Conservation (phyloP, 2,113 vertebrate species). For the Trichomycterus rosablanca region DNA sequence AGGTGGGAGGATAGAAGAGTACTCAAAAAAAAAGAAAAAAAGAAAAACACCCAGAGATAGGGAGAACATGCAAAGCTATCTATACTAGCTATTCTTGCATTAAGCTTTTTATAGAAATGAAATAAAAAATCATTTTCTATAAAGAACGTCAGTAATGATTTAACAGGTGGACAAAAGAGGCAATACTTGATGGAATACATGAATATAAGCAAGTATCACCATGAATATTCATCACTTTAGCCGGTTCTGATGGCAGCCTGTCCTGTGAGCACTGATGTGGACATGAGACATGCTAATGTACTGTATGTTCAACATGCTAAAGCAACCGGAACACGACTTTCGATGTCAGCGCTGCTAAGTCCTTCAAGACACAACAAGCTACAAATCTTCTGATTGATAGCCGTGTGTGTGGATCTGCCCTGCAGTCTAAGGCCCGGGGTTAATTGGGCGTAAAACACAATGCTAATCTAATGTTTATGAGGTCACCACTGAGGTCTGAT, state of each 20-base stretch:
- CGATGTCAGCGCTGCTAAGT: slow-evolving; percentile 36
- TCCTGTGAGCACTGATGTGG: slow-evolving; percentile 23
- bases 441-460: slow-evolving; percentile 52
- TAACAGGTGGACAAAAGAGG: slow-evolving; percentile 34
- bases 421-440: slow-evolving; percentile 44
- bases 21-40: not conserved
- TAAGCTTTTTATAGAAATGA: no score
- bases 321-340: slow-evolving; percentile 38
- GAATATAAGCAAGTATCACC: slow-evolving; percentile 43
- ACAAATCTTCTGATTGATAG: slow-evolving; percentile 3
- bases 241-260: slow-evolving; percentile 23
- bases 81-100: no score
- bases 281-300: slow-evolving; percentile 39
- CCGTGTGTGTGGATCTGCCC: not conserved
- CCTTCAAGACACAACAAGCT: slow-evolving; percentile 4
- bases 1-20: no score
- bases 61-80: no score
- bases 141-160: no score
- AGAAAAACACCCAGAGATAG: no score
- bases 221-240: slow-evolving; percentile 47
- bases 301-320: slow-evolving; percentile 38
- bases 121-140: no score
- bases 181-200: slow-evolving; percentile 25
- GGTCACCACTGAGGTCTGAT: slow-evolving; percentile 40
- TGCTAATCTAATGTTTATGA: slow-evolving; percentile 50